These are phyloP conservation scores for Poeciliopsis infans DNA, from an alignment of 2,797 vertebrate genomes.

Conservation along the genomic window DNA sequence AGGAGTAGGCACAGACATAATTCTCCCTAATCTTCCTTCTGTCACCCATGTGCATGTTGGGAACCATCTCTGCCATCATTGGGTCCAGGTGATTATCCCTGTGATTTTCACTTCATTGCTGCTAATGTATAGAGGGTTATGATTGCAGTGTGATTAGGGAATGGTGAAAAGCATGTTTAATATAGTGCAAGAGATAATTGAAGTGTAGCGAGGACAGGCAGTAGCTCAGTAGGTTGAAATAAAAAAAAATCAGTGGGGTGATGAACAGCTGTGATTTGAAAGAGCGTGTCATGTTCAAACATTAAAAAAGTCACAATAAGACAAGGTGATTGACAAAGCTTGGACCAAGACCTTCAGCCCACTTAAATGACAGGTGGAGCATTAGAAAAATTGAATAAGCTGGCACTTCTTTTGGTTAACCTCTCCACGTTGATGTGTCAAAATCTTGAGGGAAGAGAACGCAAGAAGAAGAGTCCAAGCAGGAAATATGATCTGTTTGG, in stretches of 20 bases:
- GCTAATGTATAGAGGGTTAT: constrained; percentile 80
- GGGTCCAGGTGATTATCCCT: constrained; percentile 78
- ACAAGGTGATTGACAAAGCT: constrained; percentile 27
- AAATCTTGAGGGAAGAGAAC: constrained; percentile 28
- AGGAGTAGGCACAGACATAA: constrained; percentile 78
- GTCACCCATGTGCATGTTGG: constrained; percentile 76
- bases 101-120: constrained; percentile 80
- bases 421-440: constrained; percentile 35
- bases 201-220: constrained; percentile 70
- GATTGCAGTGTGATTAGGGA: constrained; percentile 77
- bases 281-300: constrained; percentile 52
- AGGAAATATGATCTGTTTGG: constrained; percentile 39
- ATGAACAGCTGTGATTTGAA: constrained; percentile 48
- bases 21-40: constrained; percentile 81
- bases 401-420: constrained; percentile 42
- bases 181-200: constrained; percentile 76
- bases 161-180: constrained; percentile 81
- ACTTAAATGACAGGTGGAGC: constrained; percentile 42
- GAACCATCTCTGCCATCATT: constrained; percentile 74
- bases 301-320: constrained; percentile 19
- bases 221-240: constrained; percentile 60
- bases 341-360: constrained; percentile 47
- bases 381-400: constrained; percentile 26
- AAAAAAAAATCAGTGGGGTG: constrained; percentile 31
- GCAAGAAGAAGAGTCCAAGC: constrained; percentile 22